Evolutionary conservation across 2,113 vertebrate species (phyloP).

Genomic region (Fulmarus glacialis): DNA sequence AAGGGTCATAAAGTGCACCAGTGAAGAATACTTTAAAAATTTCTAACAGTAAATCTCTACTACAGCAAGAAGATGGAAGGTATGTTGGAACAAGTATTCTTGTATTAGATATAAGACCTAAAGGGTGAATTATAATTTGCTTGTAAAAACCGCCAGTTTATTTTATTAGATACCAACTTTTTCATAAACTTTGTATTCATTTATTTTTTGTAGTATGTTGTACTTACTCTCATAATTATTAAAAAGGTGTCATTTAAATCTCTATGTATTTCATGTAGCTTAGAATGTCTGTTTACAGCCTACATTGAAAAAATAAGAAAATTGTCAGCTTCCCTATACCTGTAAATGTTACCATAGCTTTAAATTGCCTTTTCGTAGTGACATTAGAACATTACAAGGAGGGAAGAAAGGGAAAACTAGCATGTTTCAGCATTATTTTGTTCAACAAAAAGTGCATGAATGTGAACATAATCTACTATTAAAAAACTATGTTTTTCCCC

Average conservation of each 20-base stretch:
- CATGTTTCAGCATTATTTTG: background rate
- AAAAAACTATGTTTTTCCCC: background rate
- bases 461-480: background rate
- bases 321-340: background rate
- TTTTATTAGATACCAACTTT: background rate
- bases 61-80: background rate
- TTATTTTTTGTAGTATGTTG: background rate
- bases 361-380: background rate
- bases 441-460: background rate
- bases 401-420: background rate
- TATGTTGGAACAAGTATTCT: background rate
- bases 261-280: background rate
- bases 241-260: background rate
- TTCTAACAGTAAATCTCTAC: background rate
- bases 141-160: background rate
- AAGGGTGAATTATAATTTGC: background rate
- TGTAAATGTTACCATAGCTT: background rate
- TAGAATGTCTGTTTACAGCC: background rate
- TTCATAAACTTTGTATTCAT: background rate
- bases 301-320: background rate
- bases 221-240: background rate
- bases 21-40: background rate
- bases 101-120: background rate
- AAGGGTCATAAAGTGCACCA: background rate
- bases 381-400: background rate